phyloP scores from a whole-genome alignment of 2,888 invertebrate genomes.

The Thecocarcelia acutangulata region DNA sequence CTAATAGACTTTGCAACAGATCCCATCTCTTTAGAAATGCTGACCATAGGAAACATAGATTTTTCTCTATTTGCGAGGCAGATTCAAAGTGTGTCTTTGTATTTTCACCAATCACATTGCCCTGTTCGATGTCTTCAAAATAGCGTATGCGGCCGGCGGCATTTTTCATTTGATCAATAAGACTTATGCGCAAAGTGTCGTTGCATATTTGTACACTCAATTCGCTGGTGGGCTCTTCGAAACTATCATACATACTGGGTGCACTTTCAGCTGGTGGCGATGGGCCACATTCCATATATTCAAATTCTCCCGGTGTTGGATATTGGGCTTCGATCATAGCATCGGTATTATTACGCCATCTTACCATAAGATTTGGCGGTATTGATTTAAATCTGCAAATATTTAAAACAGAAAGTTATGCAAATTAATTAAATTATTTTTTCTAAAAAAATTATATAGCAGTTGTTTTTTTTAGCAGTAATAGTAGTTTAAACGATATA shows the following conservation, averaged over 20 bases:
- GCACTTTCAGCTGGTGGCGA: slow-evolving; percentile 91
- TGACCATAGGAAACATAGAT: slow-evolving; percentile 88
- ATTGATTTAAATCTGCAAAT: slow-evolving; percentile 82
- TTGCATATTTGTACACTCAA: slow-evolving; percentile 88
- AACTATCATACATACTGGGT: slow-evolving; percentile 91
- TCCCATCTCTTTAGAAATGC: slow-evolving; percentile 88
- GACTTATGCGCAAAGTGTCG: slow-evolving; percentile 88
- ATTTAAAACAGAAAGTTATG: not conserved
- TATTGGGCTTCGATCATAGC: slow-evolving; percentile 86
- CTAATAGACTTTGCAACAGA: slow-evolving; percentile 85
- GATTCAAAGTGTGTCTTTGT: slow-evolving; percentile 82
- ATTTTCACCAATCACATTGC: slow-evolving; percentile 84
- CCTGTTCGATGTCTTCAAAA: slow-evolving; percentile 88
- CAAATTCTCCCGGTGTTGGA: slow-evolving; percentile 85
- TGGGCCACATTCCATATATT: slow-evolving; percentile 90
- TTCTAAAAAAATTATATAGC: too few relatives aligned
- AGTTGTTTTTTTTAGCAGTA: too few relatives aligned
- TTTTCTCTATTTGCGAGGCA: slow-evolving; percentile 86
- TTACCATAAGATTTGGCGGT: slow-evolving; percentile 82
- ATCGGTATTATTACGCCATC: slow-evolving; percentile 84
- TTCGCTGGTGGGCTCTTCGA: slow-evolving; percentile 87
- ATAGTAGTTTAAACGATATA: too few relatives aligned
- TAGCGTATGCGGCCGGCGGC: slow-evolving; percentile 86
- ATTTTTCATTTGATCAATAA: slow-evolving; percentile 88
- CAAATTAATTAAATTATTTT: not conserved